phyloP scores from a whole-genome alignment of 2,113 vertebrate genomes.

The Pyxicephalus adspersus region DNA sequence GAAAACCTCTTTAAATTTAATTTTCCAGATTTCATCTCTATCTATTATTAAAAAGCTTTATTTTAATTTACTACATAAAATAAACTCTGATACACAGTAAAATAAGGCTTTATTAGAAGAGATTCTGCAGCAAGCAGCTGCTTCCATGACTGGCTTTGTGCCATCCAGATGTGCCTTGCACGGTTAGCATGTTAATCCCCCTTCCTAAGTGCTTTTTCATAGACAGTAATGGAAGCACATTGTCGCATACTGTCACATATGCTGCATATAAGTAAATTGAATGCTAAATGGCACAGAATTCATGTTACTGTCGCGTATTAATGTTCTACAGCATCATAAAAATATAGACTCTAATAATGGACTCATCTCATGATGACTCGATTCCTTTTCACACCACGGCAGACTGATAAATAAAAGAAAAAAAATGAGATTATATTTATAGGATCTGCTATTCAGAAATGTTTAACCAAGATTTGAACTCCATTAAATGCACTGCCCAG shows the following conservation, averaged over 20 bases:
- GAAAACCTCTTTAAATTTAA: background rate
- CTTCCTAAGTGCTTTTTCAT: constrained; percentile 43
- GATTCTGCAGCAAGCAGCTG: constrained; percentile 7
- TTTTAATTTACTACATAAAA: constrained; percentile 36
- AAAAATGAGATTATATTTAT: no score
- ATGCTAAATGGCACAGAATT: constrained; percentile 24
- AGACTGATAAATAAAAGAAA: no score
- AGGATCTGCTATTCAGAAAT: no score
- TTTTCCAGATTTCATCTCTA: background rate
- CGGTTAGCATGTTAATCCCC: constrained; percentile 14
- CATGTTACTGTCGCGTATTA: background rate
- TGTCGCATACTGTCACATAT: constrained; percentile 31
- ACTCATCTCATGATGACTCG: no score
- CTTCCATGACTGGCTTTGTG: constrained; percentile 33
- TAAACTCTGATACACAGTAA: background rate
- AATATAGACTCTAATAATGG: background rate
- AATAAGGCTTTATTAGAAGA: constrained; percentile 28
- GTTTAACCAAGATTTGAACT: no score
- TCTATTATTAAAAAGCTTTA: background rate
- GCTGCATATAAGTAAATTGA: constrained; percentile 5
- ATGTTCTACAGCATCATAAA: background rate
- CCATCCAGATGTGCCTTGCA: constrained; percentile 47
- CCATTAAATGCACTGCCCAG: no score
- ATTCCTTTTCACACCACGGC: no score
- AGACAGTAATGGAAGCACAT: constrained; percentile 35